Conservation (phyloP, 2,888 invertebrate genomes). For the Drosophila mercatorum region DNA sequence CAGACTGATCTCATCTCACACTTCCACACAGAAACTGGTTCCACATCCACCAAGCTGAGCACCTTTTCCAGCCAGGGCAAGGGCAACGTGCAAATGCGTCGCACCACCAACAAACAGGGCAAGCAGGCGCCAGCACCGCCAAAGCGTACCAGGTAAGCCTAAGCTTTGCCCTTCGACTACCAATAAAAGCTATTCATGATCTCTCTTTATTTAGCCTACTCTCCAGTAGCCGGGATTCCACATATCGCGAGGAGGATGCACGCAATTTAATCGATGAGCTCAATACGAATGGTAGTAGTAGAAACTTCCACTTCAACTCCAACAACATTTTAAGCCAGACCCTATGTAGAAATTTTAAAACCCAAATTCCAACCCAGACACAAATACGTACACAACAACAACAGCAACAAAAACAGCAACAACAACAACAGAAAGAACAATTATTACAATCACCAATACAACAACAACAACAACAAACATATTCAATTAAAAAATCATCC, state of each 20-base stretch:
- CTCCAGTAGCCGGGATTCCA: slow-evolving; percentile 85
- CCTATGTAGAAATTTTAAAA: slow-evolving; percentile 82
- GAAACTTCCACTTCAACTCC: slow-evolving; percentile 61
- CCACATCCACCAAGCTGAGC: slow-evolving; percentile 86
- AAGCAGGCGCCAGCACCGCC: slow-evolving; percentile 98
- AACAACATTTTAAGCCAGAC: slow-evolving; percentile 72
- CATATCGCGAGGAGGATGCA: slow-evolving; percentile 85
- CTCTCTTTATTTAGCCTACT: slow-evolving; percentile 70
- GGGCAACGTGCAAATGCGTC: slow-evolving; percentile 92
- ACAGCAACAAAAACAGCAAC: slow-evolving; percentile 51
- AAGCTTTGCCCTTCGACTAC: not conserved
- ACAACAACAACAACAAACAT: slow-evolving; percentile 67
- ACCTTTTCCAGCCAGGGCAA: slow-evolving; percentile 88
- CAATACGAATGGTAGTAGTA: slow-evolving; percentile 84
- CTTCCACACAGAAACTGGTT: slow-evolving; percentile 84
- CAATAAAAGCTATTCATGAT: not conserved
- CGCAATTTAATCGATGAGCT: slow-evolving; percentile 84
- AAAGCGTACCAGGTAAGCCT: slow-evolving; percentile 93
- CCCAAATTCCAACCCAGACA: slow-evolving; percentile 78
- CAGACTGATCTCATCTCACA: slow-evolving; percentile 19
- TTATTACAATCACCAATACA: slow-evolving; percentile 48
- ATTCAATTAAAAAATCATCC: slow-evolving; percentile 85
- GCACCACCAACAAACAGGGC: slow-evolving; percentile 94
- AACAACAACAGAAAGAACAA: slow-evolving; percentile 60
- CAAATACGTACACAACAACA: slow-evolving; percentile 76